Base-by-base conservation (phyloP, 1,140 invertebrate genomes). In the Bombus superbus region DNA sequence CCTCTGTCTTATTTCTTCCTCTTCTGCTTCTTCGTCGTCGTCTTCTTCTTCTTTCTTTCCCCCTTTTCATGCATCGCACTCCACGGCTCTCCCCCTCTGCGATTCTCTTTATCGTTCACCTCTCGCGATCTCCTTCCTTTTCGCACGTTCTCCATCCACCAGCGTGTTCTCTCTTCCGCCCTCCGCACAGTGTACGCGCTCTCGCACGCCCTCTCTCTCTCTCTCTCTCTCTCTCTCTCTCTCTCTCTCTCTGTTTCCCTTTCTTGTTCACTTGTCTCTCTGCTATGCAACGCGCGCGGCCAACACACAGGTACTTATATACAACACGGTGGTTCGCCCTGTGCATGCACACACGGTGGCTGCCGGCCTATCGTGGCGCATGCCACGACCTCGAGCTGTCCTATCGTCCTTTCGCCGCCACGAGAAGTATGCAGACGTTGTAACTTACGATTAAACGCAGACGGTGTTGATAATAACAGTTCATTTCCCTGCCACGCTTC, bases 381-480 rank as follows among this genome's bases (percentile, higher is more conserved):
- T 79, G 71, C 87, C 62, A 64, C 75, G 73, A 88, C 66, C 42
- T 88, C 82, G 79, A 53, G 57, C 59, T 86, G 66, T 86, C 73
- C 81, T 68, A 28, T 68, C 79, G 78, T 75, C 47, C 35, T 62
- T 83, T 77, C 62, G 59, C 47, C 53, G 57, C 11, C 28, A 42
- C 68, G 68, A 80, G 77, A 85, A 76, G 69, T 72, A 74, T 74
- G 83, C 78, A 85, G 59, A 85, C 77, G 59, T 81, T 53, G 77
- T 68, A 35, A 53, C 35, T 73, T 38, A 57, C 78, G 77, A 66
- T 80, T 81, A 68, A 74, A 81, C 71, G 69, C 78, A 66, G 42
- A 74, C 78, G 59, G 57, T 68, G 68, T 53, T 57, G 35, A 74
- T 81, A 80, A 85, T 80, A 74, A 85, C 71, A 74, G 83, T 66